These are phyloP conservation scores for Saccostrea echinata DNA, from an alignment of 1,140 invertebrate species.

Conservation along the genomic window DNA sequence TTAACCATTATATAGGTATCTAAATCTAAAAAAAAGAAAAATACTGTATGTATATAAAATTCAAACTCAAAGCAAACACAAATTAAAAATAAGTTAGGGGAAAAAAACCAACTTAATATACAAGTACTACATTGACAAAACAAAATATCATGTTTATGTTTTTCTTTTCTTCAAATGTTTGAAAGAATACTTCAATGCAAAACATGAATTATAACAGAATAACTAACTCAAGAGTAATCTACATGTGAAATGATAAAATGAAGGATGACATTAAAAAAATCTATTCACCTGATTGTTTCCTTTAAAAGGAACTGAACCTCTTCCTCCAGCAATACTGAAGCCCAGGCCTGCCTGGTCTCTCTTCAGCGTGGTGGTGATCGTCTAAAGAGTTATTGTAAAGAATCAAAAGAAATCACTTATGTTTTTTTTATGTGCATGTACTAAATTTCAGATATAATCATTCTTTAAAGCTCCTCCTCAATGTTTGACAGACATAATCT, in stretches of 20 bases:
- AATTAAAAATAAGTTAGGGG: neutral
- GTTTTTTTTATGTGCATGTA: too few species aligned
- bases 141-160: neutral
- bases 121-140: neutral
- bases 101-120: constrained; percentile 7
- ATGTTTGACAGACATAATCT: too few species aligned
- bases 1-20: neutral
- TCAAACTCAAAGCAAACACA: constrained; percentile 1
- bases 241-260: neutral
- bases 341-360: constrained; percentile 94
- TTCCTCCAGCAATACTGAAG: constrained; percentile 97
- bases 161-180: neutral
- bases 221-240: neutral
- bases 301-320: constrained; percentile 91
- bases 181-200: neutral
- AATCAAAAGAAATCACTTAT: too few species aligned
- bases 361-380: constrained; percentile 92
- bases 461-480: too few species aligned
- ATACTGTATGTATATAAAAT: neutral
- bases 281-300: constrained; percentile 79
- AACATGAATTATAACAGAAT: neutral
- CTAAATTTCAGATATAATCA: too few species aligned
- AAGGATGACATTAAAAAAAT: neutral
- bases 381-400: constrained; percentile 77
- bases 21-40: neutral